Base-by-base conservation (phyloP, 2,797 vertebrate species). In the Galago senegalensis region DNA sequence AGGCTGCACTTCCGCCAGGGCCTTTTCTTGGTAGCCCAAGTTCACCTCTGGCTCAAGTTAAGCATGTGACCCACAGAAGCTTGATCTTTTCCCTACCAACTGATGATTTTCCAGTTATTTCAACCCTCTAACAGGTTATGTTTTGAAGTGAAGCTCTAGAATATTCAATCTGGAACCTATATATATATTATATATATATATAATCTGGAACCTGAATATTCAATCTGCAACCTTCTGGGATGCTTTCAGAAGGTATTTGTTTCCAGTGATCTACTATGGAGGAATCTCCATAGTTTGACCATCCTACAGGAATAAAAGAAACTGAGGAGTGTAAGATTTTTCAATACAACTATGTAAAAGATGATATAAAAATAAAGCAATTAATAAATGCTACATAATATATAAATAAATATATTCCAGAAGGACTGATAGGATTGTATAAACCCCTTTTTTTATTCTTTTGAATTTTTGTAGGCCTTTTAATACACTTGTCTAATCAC, bases 321-420 rank as follows among this genome's bases (percentile, higher is more conserved):
- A 77, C 10, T 65, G 65, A 76, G 6, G 20, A 93, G 25, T 34
- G 46, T 60, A 56, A 90, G 61, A 70, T 75, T 79, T 83, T 91
- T 96, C 14, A 27, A 37, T 70, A 87, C 79, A 82, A 91, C 67
- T 67, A n/a, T 85, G 40, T 80, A 63, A 80, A 80, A 72, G 27
- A n/a, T 65, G 5, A 60, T 21, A 16, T 58, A 20, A 21, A 67
- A 5, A 82, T 43, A 49, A 56, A 49, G 77, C 18, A n/a, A 16
- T 46, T 61, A 7, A 63, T 53, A 40, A 61, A 61, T 60, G 23
- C 63, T 20, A 84, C 31, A 80, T 58, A 43, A 65, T 53, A 80
- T 9, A 49, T 37, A 67, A 29, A 21, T 65, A 60, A 80, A 23
- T 25, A 65, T 21, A 73, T 20, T 56, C 43, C 53, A 31, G 14